These are phyloP conservation scores for Schizaphis graminum DNA, from an alignment of 2,888 invertebrate species.

Conservation along the genomic window DNA sequence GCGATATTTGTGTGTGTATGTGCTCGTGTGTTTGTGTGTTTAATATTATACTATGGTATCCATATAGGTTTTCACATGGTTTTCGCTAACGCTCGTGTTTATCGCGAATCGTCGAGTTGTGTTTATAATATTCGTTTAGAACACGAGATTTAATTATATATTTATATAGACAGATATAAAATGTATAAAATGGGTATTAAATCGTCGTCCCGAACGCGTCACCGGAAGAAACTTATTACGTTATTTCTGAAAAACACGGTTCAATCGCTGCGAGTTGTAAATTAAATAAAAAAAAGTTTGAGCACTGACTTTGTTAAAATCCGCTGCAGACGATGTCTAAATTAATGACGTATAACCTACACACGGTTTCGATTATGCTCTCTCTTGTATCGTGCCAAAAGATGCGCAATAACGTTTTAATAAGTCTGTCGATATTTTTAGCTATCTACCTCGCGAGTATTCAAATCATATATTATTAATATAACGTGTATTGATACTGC, in stretches of 20 bases:
- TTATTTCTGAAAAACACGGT: background rate
- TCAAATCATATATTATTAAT: background rate
- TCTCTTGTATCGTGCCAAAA: background rate
- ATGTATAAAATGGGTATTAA: slow-evolving; percentile 1
- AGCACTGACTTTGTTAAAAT: background rate
- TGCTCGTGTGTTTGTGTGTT: too few species aligned
- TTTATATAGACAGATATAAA: background rate
- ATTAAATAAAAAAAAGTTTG: background rate
- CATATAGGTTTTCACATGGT: background rate
- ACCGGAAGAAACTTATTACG: background rate
- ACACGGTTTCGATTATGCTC: background rate
- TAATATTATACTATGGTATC: too few species aligned
- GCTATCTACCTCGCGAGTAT: background rate
- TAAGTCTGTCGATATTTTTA: background rate
- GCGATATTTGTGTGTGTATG: too few species aligned
- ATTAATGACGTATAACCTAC: background rate
- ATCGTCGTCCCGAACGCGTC: background rate
- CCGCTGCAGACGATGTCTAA: background rate
- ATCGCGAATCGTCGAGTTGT: background rate
- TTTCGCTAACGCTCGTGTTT: background rate
- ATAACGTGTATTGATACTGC: background rate
- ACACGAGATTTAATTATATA: background rate
- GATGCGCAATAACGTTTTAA: background rate
- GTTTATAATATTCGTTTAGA: background rate
- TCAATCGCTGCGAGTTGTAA: background rate